These are phyloP conservation scores for Hermaeophaga mercurialis DNA, from an alignment of 2,888 invertebrate genomes.

Conservation along the genomic window DNA sequence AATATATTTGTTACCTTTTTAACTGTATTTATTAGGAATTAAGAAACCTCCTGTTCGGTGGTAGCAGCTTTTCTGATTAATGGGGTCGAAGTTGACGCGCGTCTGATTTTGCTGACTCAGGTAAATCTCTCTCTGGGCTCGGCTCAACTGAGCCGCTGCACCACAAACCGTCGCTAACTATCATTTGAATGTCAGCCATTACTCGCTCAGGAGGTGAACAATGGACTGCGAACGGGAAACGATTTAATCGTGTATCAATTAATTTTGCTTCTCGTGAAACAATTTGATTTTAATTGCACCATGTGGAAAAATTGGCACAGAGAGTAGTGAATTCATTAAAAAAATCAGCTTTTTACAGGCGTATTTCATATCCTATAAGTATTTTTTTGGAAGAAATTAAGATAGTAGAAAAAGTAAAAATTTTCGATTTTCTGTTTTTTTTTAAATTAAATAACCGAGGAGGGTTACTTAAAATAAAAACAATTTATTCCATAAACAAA, in stretches of 20 bases:
- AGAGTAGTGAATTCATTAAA: too few relatives aligned
- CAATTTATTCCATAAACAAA: too few relatives aligned
- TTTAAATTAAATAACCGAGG: too few relatives aligned
- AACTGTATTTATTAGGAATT: neutral
- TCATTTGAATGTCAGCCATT: constrained; percentile 44
- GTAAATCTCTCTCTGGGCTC: constrained; percentile 34
- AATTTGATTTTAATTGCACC: neutral
- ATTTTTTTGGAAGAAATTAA: too few relatives aligned
- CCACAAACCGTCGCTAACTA: constrained; percentile 43
- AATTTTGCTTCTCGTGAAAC: constrained; percentile 18
- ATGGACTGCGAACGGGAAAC: constrained; percentile 42
- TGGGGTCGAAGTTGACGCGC: constrained; percentile 47
- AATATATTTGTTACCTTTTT: neutral
- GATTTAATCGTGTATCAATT: constrained; percentile 27
- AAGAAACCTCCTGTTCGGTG: constrained; percentile 6
- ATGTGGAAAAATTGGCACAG: too few relatives aligned
- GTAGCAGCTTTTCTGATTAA: constrained; percentile 48
- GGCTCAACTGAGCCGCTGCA: constrained; percentile 24
- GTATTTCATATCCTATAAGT: too few relatives aligned
- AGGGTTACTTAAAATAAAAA: too few relatives aligned
- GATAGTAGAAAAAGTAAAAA: too few relatives aligned
- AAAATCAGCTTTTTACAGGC: too few relatives aligned
- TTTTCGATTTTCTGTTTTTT: too few relatives aligned
- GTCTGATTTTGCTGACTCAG: constrained; percentile 52
- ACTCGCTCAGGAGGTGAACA: constrained; percentile 29